Percentiles rank a stretch among this genome's conserved stretches.
Conservation (phyloP, 2,797 vertebrate species). For the Fratercula arctica region DNA sequence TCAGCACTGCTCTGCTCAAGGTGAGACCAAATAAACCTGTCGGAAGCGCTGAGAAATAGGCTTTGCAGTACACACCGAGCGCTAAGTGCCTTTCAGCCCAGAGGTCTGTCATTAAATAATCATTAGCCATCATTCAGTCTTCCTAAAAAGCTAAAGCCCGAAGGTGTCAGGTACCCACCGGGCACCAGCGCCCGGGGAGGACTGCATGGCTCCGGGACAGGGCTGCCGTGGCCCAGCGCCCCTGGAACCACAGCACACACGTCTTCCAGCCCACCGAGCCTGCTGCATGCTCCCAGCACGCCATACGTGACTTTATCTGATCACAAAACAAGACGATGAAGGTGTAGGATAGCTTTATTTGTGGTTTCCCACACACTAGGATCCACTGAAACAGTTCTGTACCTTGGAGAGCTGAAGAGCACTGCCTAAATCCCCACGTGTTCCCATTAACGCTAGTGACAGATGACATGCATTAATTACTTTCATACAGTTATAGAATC, state of each 20-base stretch:
- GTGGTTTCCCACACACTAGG: rapidly evolving
- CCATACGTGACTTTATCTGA: background rate
- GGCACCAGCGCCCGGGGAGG: background rate
- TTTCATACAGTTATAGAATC: background rate
- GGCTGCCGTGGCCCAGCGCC: background rate
- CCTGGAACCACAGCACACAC: background rate
- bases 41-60: constrained; percentile 77
- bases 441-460: background rate
- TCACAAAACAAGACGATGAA: too few species aligned
- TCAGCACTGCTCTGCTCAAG: constrained; percentile 76
- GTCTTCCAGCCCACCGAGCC: background rate
- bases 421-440: rapidly evolving
- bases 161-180: constrained; percentile 46
- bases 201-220: too few species aligned
- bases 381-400: rapidly evolving
- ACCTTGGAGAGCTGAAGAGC: background rate
- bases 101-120: constrained; percentile 78
- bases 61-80: constrained; percentile 71
- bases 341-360: background rate
- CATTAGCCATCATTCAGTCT: constrained; percentile 77
- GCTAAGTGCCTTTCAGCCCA: constrained; percentile 77
- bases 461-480: background rate
- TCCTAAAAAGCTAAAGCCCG: constrained; percentile 74
- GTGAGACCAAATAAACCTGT: constrained; percentile 82
- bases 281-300: rapidly evolving